A percentile compares a stretch with the other conserved stretches of the same genome.
These are phyloP conservation scores for Brienomyrus longianalis DNA, from an alignment of 2,113 vertebrate genomes.

Conservation along the genomic window DNA sequence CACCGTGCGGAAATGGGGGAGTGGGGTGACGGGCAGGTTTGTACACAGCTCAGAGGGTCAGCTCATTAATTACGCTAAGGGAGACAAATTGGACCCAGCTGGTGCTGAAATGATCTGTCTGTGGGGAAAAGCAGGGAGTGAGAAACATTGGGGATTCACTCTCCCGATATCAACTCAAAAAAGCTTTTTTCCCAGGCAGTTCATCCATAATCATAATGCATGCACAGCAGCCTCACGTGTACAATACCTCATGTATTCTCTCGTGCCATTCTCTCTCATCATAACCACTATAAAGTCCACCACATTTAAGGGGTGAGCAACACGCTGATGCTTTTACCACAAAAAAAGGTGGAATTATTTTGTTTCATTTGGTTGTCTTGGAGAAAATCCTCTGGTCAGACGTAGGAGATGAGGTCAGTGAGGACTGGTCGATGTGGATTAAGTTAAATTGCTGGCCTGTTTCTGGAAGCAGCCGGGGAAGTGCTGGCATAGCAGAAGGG, in stretches of 20 bases:
- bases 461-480: constrained; percentile 36
- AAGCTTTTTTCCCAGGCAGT: background rate
- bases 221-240: constrained; percentile 21
- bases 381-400: constrained; percentile 56
- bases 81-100: constrained; percentile 49
- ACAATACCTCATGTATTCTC: background rate
- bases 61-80: constrained; percentile 58
- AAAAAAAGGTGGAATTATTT: constrained; percentile 53
- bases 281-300: background rate
- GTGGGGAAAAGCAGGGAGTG: background rate
- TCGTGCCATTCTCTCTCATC: constrained; percentile 21
- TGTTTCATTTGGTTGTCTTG: constrained; percentile 64
- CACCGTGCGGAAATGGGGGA: constrained; percentile 38
- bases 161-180: background rate
- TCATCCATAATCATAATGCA: background rate
- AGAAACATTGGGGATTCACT: background rate
- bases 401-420: constrained; percentile 59
- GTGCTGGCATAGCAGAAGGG: constrained; percentile 12
- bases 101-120: background rate
- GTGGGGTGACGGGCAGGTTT: background rate
- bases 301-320: constrained; percentile 1
- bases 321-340: background rate
- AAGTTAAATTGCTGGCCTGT: constrained; percentile 59
- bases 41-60: constrained; percentile 38
- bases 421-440: constrained; percentile 65